Percentiles rank a stretch among this genome's conserved stretches.
Evolutionary conservation across 2,888 invertebrate species (phyloP).

Genomic region (Brenthis ino): DNA sequence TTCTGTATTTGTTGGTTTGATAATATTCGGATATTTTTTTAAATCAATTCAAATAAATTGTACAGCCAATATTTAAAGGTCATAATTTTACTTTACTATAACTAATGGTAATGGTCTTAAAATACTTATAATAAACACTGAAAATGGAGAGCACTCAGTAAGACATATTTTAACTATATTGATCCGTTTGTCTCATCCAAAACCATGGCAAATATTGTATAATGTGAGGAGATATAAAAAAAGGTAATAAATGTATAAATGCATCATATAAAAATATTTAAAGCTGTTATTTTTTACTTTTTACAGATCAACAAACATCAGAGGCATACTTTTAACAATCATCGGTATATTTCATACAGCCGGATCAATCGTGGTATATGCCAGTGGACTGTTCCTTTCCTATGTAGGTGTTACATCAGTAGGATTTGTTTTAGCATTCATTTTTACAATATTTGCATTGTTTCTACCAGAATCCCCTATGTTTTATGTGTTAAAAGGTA

Average conservation of each 20-base stretch:
- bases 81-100: too few species aligned
- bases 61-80: too few species aligned
- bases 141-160: too few species aligned
- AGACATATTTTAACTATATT: too few species aligned
- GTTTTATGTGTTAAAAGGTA: conserved; percentile 52
- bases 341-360: conserved; percentile 49
- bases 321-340: conserved; percentile 52
- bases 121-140: too few species aligned
- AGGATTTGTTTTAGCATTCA: conserved; percentile 39
- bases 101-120: too few species aligned
- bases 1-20: too few species aligned
- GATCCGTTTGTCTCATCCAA: not conserved
- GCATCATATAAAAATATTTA: not conserved
- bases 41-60: too few species aligned
- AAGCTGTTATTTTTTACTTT: not conserved
- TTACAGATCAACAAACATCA: conserved; percentile 53
- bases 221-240: not conserved
- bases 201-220: not conserved
- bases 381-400: conserved; percentile 47
- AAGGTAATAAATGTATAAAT: not conserved
- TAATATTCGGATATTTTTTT: too few species aligned
- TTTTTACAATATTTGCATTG: conserved; percentile 41
- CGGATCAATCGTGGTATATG: conserved; percentile 48
- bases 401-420: conserved; percentile 46
- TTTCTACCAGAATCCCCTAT: conserved; percentile 57